Evolutionary conservation across 2,113 vertebrate genomes (phyloP).

Genomic region (Meriones unguiculatus): DNA sequence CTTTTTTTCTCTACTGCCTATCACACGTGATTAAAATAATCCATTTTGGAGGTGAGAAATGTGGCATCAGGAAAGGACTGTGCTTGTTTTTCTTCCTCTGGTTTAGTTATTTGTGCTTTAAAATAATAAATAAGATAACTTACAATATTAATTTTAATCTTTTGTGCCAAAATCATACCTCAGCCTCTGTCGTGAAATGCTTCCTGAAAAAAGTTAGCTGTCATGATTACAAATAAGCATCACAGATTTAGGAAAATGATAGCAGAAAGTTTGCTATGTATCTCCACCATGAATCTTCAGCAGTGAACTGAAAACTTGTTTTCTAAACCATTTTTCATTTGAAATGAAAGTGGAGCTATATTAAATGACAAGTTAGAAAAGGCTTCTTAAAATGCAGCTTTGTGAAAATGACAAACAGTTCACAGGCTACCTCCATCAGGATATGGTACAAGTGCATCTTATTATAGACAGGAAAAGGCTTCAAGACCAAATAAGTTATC

Average conservation of each 20-base stretch:
- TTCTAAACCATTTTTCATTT: not conserved
- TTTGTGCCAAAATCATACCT: not conserved
- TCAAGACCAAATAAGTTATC: not conserved
- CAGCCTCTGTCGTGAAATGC: not conserved
- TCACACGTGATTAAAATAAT: not conserved
- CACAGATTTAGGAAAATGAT: not conserved
- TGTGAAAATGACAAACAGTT: not conserved
- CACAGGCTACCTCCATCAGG: not conserved
- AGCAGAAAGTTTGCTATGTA: not conserved
- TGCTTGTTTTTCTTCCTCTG: not conserved
- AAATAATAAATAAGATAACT: not conserved
- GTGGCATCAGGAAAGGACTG: not conserved
- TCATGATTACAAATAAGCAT: conserved; percentile 44
- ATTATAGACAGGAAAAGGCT: not conserved
- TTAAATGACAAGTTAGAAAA: not conserved
- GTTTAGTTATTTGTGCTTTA: not conserved
- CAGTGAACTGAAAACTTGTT: not conserved
- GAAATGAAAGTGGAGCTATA: conserved; percentile 15
- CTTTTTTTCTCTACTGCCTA: not conserved
- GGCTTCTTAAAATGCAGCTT: conserved; percentile 32
- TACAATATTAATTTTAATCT: conserved; percentile 34
- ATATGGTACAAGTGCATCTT: not conserved
- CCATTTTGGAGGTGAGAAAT: not conserved
- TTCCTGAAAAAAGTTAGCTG: not conserved
- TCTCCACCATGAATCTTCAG: not conserved